These are phyloP conservation scores for Ditylenchus weischeri DNA, from an alignment of 2,888 invertebrate genomes.

Conservation along the genomic window DNA sequence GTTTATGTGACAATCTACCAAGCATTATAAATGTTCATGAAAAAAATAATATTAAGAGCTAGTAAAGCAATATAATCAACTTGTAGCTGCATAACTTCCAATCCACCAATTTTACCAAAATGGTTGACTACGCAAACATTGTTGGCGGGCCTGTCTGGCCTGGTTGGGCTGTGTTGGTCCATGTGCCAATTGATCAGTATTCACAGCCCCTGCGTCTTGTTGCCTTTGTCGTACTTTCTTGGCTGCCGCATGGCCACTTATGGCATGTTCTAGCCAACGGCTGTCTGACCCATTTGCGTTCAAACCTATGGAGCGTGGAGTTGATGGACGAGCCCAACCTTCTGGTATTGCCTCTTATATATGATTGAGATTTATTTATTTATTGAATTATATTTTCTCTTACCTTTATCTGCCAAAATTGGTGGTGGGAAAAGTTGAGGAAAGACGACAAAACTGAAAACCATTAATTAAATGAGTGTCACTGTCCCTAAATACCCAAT, in stretches of 20 bases:
- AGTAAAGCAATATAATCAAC: too few species aligned
- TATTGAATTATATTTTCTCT: conserved; percentile 9
- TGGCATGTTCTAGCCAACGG: conserved; percentile 47
- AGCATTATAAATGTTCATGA: too few species aligned
- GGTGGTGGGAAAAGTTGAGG: conserved; percentile 70
- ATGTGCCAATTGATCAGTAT: background rate
- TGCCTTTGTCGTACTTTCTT: background rate
- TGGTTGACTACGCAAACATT: background rate
- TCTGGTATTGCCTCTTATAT: conserved; percentile 36
- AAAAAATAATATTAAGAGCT: too few species aligned
- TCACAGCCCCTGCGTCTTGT: background rate
- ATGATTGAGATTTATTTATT: conserved; percentile 4
- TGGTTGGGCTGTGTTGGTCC: conserved; percentile 7
- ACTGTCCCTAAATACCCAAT: too few species aligned
- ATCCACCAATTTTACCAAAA: conserved; percentile 3
- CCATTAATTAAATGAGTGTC: too few species aligned
- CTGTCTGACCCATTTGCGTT: conserved; percentile 36
- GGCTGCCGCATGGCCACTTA: conserved; percentile 22
- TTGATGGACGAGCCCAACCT: conserved; percentile 52
- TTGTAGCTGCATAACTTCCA: too few species aligned
- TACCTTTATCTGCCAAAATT: conserved; percentile 16
- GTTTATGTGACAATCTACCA: too few species aligned
- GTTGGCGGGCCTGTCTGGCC: background rate
- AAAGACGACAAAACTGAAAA: conserved; percentile 68
- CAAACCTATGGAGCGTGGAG: conserved; percentile 45